phyloP scores from a whole-genome alignment of 2,797 vertebrate genomes.

The Xenentodon cancila region DNA sequence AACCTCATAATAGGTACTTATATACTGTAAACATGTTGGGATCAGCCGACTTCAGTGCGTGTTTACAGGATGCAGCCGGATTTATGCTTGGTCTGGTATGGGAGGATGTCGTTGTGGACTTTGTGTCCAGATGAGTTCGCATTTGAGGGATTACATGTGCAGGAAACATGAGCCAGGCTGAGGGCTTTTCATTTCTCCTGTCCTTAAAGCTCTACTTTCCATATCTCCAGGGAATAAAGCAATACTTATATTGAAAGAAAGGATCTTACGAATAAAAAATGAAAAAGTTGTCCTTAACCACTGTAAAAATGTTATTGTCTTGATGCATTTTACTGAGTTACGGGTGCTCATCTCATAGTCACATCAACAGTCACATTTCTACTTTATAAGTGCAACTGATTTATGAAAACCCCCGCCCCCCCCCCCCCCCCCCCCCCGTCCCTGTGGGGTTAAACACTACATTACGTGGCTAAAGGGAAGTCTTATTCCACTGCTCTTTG shows the following conservation, averaged over 20 bases:
- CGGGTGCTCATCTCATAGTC: neutral
- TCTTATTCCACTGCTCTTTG: conserved; percentile 9
- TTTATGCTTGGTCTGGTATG: conserved; percentile 14
- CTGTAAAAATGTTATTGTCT: neutral
- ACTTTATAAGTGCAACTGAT: no score
- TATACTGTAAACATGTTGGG: neutral
- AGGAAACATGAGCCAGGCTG: conserved; percentile 52
- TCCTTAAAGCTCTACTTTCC: neutral
- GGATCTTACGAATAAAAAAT: no score
- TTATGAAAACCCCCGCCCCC: no score
- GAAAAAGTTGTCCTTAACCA: no score
- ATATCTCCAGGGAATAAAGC: neutral
- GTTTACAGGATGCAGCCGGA: conserved; percentile 17
- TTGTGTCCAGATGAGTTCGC: conserved; percentile 23
- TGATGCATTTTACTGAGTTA: neutral
- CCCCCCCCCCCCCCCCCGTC: neutral
- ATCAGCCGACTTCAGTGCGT: neutral
- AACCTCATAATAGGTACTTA: neutral
- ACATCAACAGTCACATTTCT: no score
- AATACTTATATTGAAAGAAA: no score
- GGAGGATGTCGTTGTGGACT: conserved; percentile 9
- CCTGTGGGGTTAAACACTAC: conserved; percentile 7
- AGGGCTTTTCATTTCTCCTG: neutral
- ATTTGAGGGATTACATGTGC: conserved; percentile 20
- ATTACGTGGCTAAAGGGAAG: neutral